phyloP scores from a whole-genome alignment of 2,888 invertebrate genomes.

The Cecidostiba fungosa region DNA sequence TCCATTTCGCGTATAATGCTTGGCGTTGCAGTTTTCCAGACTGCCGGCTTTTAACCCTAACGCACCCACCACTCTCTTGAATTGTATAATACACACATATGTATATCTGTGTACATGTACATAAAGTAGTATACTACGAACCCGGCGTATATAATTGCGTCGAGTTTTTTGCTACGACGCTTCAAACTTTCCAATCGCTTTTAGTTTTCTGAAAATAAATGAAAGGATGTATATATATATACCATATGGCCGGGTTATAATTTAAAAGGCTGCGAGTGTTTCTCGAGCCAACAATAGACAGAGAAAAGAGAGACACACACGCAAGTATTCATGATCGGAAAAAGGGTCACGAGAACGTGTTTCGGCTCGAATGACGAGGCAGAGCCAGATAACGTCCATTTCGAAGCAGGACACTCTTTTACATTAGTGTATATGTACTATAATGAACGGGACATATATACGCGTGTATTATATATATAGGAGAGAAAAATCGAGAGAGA shows the following conservation, averaged over 20 bases:
- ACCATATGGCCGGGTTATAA: not conserved
- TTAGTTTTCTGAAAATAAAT: not conserved
- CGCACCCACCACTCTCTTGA: not conserved
- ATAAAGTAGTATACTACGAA: constrained; percentile 23
- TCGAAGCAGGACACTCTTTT: constrained; percentile 5
- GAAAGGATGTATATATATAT: not conserved
- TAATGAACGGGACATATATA: constrained; percentile 21
- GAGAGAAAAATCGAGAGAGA: not conserved
- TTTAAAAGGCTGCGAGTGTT: not conserved
- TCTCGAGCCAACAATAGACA: not conserved
- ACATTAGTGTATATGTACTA: constrained; percentile 2
- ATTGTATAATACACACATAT: constrained; percentile 22
- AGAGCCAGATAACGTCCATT: constrained; percentile 47
- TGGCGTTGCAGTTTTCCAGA: constrained; percentile 12
- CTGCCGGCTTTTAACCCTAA: not conserved
- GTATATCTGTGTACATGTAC: constrained; percentile 5
- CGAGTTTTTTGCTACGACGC: not conserved
- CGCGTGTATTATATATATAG: not conserved
- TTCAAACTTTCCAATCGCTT: not conserved
- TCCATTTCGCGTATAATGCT: constrained; percentile 44
- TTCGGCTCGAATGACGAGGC: constrained; percentile 39
- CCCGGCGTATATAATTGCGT: constrained; percentile 25
- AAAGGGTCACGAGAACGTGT: constrained; percentile 37
- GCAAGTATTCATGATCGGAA: constrained; percentile 6
- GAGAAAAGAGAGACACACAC: not conserved